phyloP scores from a whole-genome alignment of 1,140 invertebrate species.

The Cephus cinctus region DNA sequence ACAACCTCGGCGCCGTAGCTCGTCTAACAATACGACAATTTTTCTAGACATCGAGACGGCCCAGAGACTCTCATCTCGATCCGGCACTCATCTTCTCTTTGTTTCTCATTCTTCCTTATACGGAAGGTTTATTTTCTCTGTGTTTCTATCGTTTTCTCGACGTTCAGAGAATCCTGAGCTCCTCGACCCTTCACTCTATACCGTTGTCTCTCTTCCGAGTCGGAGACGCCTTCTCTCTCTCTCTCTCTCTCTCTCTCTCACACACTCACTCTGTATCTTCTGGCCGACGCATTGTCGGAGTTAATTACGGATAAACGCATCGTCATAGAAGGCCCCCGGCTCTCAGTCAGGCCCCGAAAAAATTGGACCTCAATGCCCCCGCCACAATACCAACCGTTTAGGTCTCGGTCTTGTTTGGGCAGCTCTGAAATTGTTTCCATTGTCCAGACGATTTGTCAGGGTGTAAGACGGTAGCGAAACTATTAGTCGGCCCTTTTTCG shows the following conservation, averaged over 20 bases:
- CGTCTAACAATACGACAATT: too few relatives aligned
- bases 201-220: neutral
- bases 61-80: too few relatives aligned
- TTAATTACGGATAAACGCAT: conserved; percentile 55
- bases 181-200: neutral
- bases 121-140: too few relatives aligned
- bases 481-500: conserved; percentile 32
- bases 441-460: conserved; percentile 51
- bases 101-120: too few relatives aligned
- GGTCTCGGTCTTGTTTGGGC: conserved; percentile 17
- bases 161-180: neutral
- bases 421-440: conserved; percentile 51
- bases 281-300: conserved; percentile 48
- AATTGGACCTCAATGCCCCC: conserved; percentile 16
- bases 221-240: conserved; percentile 5
- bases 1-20: too few relatives aligned
- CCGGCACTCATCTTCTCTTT: too few relatives aligned
- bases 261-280: too few relatives aligned
- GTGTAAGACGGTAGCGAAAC: conserved; percentile 54
- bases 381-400: conserved; percentile 49
- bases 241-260: conserved; percentile 24
- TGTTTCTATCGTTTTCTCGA: neutral
- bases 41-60: too few relatives aligned
- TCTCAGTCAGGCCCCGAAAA: conserved; percentile 9
- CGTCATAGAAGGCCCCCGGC: conserved; percentile 37